phyloP scores from a whole-genome alignment of 2,113 vertebrate genomes.

The Serinus canaria region DNA sequence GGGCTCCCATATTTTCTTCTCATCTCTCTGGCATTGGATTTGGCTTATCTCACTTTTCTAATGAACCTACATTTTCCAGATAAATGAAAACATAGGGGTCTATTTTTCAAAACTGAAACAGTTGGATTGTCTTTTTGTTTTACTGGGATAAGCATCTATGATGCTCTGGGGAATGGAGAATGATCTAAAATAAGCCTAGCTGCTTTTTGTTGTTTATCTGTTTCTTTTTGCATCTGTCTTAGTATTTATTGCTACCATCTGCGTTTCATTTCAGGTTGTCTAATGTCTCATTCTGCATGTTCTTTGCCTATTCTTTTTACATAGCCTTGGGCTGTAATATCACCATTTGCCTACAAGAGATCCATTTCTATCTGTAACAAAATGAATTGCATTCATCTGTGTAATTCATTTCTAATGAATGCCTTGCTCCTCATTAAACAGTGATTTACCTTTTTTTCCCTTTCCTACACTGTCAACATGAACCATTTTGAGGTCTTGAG shows the following conservation, averaged over 20 bases:
- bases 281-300: constrained; percentile 34
- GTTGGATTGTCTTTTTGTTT: constrained; percentile 48
- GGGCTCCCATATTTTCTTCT: neutral
- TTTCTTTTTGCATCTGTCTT: constrained; percentile 56
- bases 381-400: constrained; percentile 66
- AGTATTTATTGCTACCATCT: constrained; percentile 63
- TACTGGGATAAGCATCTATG: constrained; percentile 35
- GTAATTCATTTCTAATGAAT: constrained; percentile 68
- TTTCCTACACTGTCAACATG: constrained; percentile 47
- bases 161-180: constrained; percentile 29
- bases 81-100: neutral
- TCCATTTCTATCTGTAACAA: constrained; percentile 59
- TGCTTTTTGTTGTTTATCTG: constrained; percentile 48
- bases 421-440: constrained; percentile 66
- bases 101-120: constrained; percentile 35
- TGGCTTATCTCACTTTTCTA: neutral
- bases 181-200: constrained; percentile 50
- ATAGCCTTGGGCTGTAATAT: constrained; percentile 58
- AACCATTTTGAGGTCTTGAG: constrained; percentile 47
- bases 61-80: constrained; percentile 11
- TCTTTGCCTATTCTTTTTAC: constrained; percentile 45
- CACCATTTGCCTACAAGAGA: constrained; percentile 56
- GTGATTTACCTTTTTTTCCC: constrained; percentile 68
- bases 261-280: constrained; percentile 60
- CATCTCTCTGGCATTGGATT: neutral